A percentile compares a stretch with the other conserved stretches of the same genome.
phyloP scores from a whole-genome alignment of 1,140 invertebrate genomes.

The Dufourea novaeangliae region DNA sequence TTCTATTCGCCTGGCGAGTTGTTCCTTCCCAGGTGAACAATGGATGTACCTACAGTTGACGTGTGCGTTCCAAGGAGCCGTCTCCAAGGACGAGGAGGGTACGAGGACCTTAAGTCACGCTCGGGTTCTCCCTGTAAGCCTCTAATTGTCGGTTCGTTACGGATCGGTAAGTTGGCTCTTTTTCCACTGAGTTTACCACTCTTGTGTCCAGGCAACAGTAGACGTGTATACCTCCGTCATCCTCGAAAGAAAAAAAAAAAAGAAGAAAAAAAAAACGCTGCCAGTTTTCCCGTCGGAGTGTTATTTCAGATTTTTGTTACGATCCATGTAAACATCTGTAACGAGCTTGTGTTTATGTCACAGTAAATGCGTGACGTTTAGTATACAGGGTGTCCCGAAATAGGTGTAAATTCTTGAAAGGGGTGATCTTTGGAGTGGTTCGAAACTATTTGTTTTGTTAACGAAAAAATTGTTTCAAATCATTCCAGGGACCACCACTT shows the following conservation, averaged over 20 bases:
- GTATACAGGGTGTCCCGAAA: too few species aligned
- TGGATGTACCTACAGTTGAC: constrained; percentile 52
- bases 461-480: too few species aligned
- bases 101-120: constrained; percentile 64
- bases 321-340: too few species aligned
- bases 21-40: constrained; percentile 45
- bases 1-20: background rate
- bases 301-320: background rate
- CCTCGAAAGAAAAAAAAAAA: too few species aligned
- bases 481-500: too few species aligned
- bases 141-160: constrained; percentile 69
- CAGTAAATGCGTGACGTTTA: too few species aligned
- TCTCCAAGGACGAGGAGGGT: constrained; percentile 57
- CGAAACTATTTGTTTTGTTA: too few species aligned
- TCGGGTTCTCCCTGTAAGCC: constrained; percentile 54
- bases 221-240: background rate
- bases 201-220: constrained; percentile 2
- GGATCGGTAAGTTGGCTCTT: constrained; percentile 44
- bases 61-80: constrained; percentile 37
- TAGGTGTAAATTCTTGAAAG: too few species aligned
- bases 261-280: too few species aligned
- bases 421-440: too few species aligned
- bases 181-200: constrained; percentile 6
- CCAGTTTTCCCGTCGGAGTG: background rate
- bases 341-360: too few species aligned